Evolutionary conservation across 2,113 vertebrate species (phyloP), one percentile per base, ranked within the genome.

Genomic region (Coregonus clupeaformis): DNA sequence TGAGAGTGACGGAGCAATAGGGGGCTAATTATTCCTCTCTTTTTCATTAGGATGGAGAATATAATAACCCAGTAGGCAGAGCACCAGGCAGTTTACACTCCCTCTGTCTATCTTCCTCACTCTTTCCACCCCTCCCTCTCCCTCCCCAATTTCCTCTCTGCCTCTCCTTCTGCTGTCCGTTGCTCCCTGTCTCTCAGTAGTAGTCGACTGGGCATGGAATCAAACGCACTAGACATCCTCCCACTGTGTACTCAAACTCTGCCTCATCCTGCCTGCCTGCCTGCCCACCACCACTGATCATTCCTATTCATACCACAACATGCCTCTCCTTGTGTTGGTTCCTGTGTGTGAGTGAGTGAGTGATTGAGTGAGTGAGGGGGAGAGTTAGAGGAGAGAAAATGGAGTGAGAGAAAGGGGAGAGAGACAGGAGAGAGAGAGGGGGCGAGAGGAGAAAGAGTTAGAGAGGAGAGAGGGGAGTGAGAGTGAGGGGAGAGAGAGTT

Each of bases 1-100:
- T 89, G 85, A 79, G 74, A 75, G 84, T 76, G 82, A 86, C 74
- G 30, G 72, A 85, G 84, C 49, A 79, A 82, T 85, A 79, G 82
- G 69, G 72, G 75, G 85, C 79, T 87, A 88, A 89, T 90, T 87
- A 87, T 90, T 86, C 81, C 82, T 84, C 85, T 81, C 45, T 82
- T 85, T 84, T 85, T 86, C 81, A 84, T 86, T 80, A 45, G 71
- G 79, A 87, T 77, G 79, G 74, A 72, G 84, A 76, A 79, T 77
- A 89, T 89, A 89, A 91, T 89, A 87, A 77, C 77, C 81, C 86
- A 62, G 66, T 69, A 84, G 77, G 80, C 72, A 13, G n/a, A 42
- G 75, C 73, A 29, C 9, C 45, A 71, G 86, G 83, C 84, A 5
- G 11, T 24, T 49, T 66, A 36, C 6, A 5, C 25, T 75, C 36